Percentiles rank a stretch among this genome's conserved stretches.
These are phyloP conservation scores for Dryobotodes eremita DNA, from an alignment of 2,888 invertebrate species.

Conservation along the genomic window DNA sequence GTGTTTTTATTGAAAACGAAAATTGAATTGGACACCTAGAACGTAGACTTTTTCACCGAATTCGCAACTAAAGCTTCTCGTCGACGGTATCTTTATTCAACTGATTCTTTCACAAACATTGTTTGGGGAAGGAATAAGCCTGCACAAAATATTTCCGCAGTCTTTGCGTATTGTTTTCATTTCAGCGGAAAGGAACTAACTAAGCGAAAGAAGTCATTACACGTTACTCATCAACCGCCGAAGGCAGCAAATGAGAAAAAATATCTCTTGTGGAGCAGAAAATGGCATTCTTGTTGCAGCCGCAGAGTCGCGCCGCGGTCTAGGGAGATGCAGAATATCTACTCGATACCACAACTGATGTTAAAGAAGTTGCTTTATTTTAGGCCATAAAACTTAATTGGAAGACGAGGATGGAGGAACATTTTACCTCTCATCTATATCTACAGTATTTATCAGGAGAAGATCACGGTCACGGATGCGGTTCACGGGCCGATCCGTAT, in stretches of 20 bases:
- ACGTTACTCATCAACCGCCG: conserved; percentile 65
- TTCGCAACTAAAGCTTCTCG: not conserved
- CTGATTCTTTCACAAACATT: conserved; percentile 17
- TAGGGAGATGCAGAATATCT: not conserved
- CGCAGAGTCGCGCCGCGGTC: conserved; percentile 7
- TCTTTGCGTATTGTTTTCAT: conserved; percentile 53
- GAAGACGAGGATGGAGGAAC: too few relatives aligned
- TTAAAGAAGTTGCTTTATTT: too few relatives aligned
- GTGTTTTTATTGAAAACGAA: conserved; percentile 17
- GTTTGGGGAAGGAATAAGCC: conserved; percentile 40
- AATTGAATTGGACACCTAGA: conserved; percentile 33
- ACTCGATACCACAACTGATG: not conserved
- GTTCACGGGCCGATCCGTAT: too few relatives aligned
- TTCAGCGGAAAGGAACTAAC: conserved; percentile 57
- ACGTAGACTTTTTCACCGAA: conserved; percentile 2
- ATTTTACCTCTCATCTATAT: too few relatives aligned
- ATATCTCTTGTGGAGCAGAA: conserved; percentile 60
- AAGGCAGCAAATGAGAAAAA: conserved; percentile 67
- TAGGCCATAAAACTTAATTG: too few relatives aligned
- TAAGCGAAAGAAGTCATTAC: conserved; percentile 68
- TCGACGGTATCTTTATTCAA: conserved; percentile 11
- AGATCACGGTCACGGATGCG: too few relatives aligned
- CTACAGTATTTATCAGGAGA: too few relatives aligned
- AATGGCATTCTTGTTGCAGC: conserved; percentile 55
- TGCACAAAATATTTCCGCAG: conserved; percentile 38